A percentile compares a stretch with the other conserved stretches of the same genome.
These are phyloP conservation scores for Crocidura indochinensis DNA, from an alignment of 2,797 vertebrate genomes.

Conservation along the genomic window DNA sequence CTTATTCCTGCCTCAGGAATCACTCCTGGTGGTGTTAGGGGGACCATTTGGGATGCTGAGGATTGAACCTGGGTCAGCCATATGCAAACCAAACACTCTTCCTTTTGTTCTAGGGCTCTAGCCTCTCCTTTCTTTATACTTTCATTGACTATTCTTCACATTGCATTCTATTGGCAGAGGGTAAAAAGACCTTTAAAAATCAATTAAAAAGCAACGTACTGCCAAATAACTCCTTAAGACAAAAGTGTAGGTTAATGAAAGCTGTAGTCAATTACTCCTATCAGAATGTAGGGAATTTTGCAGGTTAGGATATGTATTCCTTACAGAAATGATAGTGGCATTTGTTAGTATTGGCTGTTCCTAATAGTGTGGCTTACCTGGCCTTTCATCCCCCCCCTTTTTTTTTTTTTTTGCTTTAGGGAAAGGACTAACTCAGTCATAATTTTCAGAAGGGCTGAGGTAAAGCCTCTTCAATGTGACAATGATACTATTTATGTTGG, in stretches of 20 bases:
- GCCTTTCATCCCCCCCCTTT: neutral
- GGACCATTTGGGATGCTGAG: too few species aligned
- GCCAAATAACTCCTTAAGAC: conserved; percentile 31
- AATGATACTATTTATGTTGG: conserved; percentile 80
- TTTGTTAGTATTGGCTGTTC: neutral
- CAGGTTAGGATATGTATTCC: neutral
- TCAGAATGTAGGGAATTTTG: conserved; percentile 47
- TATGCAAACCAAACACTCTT: too few species aligned
- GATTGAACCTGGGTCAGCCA: too few species aligned
- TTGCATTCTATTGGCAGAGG: neutral
- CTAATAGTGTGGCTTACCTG: neutral
- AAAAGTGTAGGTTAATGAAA: conserved; percentile 14
- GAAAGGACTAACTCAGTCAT: conserved; percentile 54
- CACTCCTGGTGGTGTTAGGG: too few species aligned
- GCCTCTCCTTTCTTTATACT: neutral
- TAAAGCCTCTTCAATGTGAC: conserved; percentile 39
- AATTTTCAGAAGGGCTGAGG: conserved; percentile 65
- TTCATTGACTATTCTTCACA: too few species aligned
- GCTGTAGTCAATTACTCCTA: neutral
- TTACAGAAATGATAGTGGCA: neutral
- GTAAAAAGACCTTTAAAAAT: neutral
- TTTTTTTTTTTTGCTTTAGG: conserved; percentile 62
- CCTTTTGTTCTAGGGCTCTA: too few species aligned
- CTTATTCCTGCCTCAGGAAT: too few species aligned
- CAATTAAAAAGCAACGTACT: neutral